These are phyloP conservation scores for Lordiphosa stackelbergi DNA, from an alignment of 1,140 invertebrate species.

Conservation along the genomic window DNA sequence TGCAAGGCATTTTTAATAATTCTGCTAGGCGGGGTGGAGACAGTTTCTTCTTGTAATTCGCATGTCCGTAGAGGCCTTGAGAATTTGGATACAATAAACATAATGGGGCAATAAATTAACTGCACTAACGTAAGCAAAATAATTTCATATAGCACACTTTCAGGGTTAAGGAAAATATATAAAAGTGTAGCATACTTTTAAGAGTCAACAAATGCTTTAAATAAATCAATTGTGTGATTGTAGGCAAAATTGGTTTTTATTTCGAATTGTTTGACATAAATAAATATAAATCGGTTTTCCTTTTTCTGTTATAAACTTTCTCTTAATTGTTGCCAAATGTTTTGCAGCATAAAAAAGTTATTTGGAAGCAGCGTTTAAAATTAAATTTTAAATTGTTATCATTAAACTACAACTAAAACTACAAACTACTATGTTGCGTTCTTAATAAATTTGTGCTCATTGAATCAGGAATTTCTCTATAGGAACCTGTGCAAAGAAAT, in stretches of 20 bases:
- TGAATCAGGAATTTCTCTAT: constrained; percentile 69
- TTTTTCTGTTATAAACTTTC: constrained; percentile 22
- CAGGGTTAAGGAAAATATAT: background rate
- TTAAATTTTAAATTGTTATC: constrained; percentile 39
- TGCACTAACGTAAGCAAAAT: no score
- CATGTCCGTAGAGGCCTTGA: no score
- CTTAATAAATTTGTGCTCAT: constrained; percentile 32
- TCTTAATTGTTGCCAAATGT: constrained; percentile 39
- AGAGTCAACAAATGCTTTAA: background rate
- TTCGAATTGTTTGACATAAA: constrained; percentile 46
- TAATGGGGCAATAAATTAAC: no score
- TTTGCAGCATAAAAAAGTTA: constrained; percentile 46
- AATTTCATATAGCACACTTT: no score
- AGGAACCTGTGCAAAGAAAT: constrained; percentile 74
- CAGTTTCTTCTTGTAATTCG: no score
- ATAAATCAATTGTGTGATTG: background rate
- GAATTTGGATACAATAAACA: no score
- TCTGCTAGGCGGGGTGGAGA: no score
- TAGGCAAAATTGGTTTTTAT: constrained; percentile 6
- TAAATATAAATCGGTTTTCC: constrained; percentile 57
- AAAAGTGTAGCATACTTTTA: constrained; percentile 9
- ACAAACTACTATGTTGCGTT: constrained; percentile 38
- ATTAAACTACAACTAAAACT: constrained; percentile 55
- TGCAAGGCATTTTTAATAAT: no score
- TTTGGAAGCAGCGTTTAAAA: constrained; percentile 66